These are phyloP conservation scores for Glareola pratincola DNA, from an alignment of 2,113 vertebrate genomes.

Conservation along the genomic window DNA sequence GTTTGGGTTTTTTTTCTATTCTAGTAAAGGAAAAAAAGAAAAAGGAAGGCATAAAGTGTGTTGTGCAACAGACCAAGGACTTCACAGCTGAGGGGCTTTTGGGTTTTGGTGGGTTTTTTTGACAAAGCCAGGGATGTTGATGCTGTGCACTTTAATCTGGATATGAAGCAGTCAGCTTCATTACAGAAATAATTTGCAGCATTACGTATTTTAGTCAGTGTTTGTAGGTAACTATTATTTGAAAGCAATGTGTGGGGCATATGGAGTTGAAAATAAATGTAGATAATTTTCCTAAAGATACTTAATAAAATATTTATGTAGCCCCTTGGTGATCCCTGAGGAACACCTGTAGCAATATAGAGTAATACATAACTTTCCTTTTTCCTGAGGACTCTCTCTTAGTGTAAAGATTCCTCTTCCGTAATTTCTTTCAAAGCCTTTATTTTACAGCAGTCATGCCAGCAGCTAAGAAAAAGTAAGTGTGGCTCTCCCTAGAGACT, in stretches of 20 bases:
- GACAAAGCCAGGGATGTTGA: not conserved
- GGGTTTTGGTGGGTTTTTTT: not conserved
- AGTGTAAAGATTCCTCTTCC: not conserved
- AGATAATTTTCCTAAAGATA: not conserved
- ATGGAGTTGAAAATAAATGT: not conserved
- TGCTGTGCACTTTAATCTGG: not conserved
- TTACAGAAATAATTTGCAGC: not conserved
- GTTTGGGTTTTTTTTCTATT: accelerated
- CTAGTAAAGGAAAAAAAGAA: not conserved
- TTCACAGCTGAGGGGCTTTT: not conserved
- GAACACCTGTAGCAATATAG: not conserved
- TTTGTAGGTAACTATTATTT: not conserved
- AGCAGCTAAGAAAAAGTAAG: conserved; percentile 40
- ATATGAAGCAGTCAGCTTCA: not conserved
- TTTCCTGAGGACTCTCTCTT: not conserved
- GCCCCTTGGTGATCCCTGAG: not conserved
- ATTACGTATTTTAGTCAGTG: not conserved
- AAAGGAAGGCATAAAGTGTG: not conserved
- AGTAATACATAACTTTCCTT: not conserved
- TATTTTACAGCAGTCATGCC: conserved; percentile 10
- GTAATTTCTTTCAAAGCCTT: conserved; percentile 21
- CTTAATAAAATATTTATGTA: not conserved
- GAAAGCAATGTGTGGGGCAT: not conserved
- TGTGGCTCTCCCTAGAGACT: not conserved
- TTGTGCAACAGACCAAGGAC: not conserved